phyloP scores from a whole-genome alignment of 2,888 invertebrate species.

The Drosophila tripunctata region DNA sequence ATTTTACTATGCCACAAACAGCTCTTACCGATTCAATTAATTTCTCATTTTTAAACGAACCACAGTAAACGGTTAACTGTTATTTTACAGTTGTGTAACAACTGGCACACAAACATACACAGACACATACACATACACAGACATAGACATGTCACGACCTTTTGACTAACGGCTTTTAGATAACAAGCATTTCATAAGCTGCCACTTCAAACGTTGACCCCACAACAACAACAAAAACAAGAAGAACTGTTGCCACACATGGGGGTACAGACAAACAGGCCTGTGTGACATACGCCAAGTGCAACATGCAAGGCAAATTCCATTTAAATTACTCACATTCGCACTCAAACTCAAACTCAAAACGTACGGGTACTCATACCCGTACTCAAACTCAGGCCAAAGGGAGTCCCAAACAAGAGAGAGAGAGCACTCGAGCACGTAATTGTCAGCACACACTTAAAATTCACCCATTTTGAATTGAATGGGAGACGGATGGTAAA shows the following conservation, averaged over 20 bases:
- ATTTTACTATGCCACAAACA: too few species aligned
- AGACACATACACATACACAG: too few species aligned
- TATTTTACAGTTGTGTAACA: conserved; percentile 3
- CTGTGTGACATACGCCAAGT: not conserved
- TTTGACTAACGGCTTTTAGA: conserved; percentile 49
- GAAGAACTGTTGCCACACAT: conserved; percentile 27
- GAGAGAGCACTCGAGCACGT: conserved; percentile 35
- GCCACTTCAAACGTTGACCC: conserved; percentile 12
- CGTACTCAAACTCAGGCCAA: not conserved
- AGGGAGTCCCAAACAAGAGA: not conserved
- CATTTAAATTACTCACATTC: conserved; percentile 56
- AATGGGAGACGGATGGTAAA: not conserved
- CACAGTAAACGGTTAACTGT: not conserved
- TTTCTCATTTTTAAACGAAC: too few species aligned
- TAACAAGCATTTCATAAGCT: conserved; percentile 38
- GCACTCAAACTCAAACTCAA: not conserved
- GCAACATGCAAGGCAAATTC: conserved; percentile 33
- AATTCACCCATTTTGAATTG: not conserved
- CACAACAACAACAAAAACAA: not conserved
- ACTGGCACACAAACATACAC: conserved; percentile 4
- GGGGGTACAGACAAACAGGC: conserved; percentile 24
- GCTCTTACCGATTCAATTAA: too few species aligned
- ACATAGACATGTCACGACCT: conserved; percentile 14
- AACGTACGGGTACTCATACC: too few species aligned
- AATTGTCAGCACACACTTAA: conserved; percentile 21